Conservation (phyloP, 2,888 invertebrate species). For the Trichogramma evanescens region DNA sequence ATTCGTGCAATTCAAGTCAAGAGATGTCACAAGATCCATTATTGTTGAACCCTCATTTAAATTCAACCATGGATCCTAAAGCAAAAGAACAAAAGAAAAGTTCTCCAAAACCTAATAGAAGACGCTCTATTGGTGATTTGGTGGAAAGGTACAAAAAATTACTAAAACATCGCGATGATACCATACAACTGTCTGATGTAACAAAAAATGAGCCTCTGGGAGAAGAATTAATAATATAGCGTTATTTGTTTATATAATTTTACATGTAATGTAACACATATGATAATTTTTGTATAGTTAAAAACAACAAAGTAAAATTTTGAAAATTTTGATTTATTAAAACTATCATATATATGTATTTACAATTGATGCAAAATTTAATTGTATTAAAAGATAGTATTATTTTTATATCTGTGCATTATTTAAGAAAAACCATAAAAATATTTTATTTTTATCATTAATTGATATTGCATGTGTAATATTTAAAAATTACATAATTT, state of each 20-base stretch:
- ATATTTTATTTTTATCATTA: slow-evolving; percentile 13
- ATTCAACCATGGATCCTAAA: slow-evolving; percentile 9
- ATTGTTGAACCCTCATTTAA: slow-evolving; percentile 13
- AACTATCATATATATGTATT: slow-evolving; percentile 10
- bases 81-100: slow-evolving; percentile 5
- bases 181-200: not conserved
- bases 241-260: not conserved
- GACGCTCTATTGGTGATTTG: slow-evolving; percentile 40
- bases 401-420: not conserved
- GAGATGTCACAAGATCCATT: slow-evolving; percentile 18
- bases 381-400: slow-evolving; percentile 3
- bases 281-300: slow-evolving; percentile 11
- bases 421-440: slow-evolving; percentile 11
- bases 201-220: not conserved
- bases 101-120: slow-evolving; percentile 17
- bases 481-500: slow-evolving; percentile 22
- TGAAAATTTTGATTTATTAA: slow-evolving; percentile 15
- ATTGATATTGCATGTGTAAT: slow-evolving; percentile 20
- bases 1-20: slow-evolving; percentile 18
- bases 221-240: slow-evolving; percentile 6
- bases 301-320: slow-evolving; percentile 19
- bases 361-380: slow-evolving; percentile 6
- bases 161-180: slow-evolving; percentile 19
- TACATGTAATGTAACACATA: slow-evolving; percentile 7
- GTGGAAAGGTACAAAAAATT: slow-evolving; percentile 39